A percentile compares a stretch with the other conserved stretches of the same genome.
Evolutionary conservation across 2,888 invertebrate genomes (phyloP).

Genomic region (Dorcus hopei): DNA sequence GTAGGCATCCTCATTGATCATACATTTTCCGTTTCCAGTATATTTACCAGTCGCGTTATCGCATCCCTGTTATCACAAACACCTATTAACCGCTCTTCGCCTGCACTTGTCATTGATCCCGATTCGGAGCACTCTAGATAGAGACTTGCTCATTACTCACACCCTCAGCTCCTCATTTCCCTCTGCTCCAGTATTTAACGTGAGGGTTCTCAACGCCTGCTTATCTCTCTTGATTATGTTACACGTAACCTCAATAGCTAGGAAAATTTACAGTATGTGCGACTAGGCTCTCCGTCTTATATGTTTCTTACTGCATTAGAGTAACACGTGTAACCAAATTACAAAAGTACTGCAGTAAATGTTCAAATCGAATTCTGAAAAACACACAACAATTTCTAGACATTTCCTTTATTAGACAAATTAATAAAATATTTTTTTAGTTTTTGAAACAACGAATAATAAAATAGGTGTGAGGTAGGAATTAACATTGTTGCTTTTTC

Average conservation of each 20-base stretch:
- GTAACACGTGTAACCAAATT: no score
- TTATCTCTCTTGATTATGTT: slow-evolving; percentile 45
- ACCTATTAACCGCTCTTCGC: slow-evolving; percentile 46
- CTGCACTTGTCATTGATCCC: slow-evolving; percentile 52
- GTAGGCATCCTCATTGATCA: slow-evolving; percentile 48
- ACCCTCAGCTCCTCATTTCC: slow-evolving; percentile 44
- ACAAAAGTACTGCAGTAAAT: no score
- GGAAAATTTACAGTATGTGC: slow-evolving; percentile 24
- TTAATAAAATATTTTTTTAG: no score
- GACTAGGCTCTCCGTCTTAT: not conserved
- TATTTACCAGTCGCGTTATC: slow-evolving; percentile 48
- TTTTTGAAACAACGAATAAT: no score
- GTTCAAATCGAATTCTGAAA: no score
- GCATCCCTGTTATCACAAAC: slow-evolving; percentile 48
- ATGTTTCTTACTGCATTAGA: no score
- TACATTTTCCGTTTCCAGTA: slow-evolving; percentile 52
- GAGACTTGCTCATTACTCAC: slow-evolving; percentile 45
- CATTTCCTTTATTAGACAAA: no score
- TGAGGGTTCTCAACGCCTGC: slow-evolving; percentile 36
- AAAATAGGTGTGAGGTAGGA: no score
- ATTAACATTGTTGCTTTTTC: no score
- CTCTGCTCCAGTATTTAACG: slow-evolving; percentile 41
- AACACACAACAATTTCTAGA: no score
- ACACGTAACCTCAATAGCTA: slow-evolving; percentile 43
- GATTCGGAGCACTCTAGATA: slow-evolving; percentile 34